phyloP scores from a whole-genome alignment of 2,888 invertebrate species.

The Cantharis flavilabris region DNA sequence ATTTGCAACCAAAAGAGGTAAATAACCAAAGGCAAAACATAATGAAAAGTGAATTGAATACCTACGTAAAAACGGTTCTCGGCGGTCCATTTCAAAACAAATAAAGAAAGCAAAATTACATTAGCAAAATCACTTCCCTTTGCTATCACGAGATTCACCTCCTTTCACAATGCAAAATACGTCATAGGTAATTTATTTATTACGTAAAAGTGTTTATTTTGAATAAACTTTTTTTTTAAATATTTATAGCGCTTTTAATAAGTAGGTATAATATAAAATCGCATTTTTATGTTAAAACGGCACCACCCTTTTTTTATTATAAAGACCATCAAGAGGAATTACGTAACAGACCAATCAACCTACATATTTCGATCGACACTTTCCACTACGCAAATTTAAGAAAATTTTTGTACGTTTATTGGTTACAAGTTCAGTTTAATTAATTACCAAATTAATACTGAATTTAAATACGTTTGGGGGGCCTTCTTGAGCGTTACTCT shows the following conservation, averaged over 20 bases:
- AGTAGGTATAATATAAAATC: background rate
- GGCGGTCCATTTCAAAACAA: background rate
- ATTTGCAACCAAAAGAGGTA: background rate
- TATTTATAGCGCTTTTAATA: background rate
- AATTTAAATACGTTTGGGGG: slow-evolving; percentile 11
- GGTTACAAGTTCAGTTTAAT: slow-evolving; percentile 8
- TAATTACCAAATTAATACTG: slow-evolving; percentile 11
- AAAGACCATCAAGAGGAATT: background rate
- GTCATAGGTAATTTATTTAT: background rate
- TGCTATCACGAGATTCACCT: slow-evolving; percentile 15
- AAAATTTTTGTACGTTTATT: background rate
- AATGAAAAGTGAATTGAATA: background rate
- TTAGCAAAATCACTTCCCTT: slow-evolving; percentile 15
- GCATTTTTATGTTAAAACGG: background rate
- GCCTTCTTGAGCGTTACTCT: slow-evolving; percentile 19
- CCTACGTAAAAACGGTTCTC: background rate
- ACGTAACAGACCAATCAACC: background rate
- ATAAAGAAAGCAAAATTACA: slow-evolving; percentile 10
- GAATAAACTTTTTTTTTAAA: background rate
- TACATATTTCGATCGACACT: background rate
- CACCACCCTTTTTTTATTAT: background rate
- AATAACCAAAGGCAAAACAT: background rate
- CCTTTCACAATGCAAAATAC: slow-evolving; percentile 15
- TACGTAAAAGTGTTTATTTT: background rate
- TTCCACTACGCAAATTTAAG: slow-evolving; percentile 4